Base-by-base conservation (phyloP, 1,140 invertebrate genomes). In the Euwallacea fornicatus region DNA sequence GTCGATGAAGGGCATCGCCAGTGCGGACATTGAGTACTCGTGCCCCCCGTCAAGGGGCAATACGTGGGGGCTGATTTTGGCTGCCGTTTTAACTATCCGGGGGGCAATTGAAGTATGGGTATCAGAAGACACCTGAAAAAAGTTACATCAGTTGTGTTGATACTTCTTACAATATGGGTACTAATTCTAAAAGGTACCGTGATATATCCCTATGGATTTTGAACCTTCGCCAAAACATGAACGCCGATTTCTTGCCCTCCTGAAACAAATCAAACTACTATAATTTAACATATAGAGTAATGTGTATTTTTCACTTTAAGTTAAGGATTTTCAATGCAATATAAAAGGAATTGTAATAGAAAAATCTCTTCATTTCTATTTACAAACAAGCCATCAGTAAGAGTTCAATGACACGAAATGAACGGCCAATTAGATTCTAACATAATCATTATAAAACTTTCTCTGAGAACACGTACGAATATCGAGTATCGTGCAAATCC, bases 1-100 rank as follows among this genome's bases (percentile, higher is more conserved):
- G 85, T 95, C 93, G 84, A 96, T 94, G 87, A 95, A 96, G 85
- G 93, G 93, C 93, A 96, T 96, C 86, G 87, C 88, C 87, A 87
- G 83, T 79, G 87, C 84, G 81, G 84, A 84, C 84, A 85, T 84
- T 78, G 78, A 75, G 82, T 42, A 66, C 9, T 58, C 69, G 7
- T 71, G 69, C 69, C 69, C 69, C 69, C 69, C 69, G 42, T 11
- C 53, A 65, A 60, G 69, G 69, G 69, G 69, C 69, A 71, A 66
- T 65, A 53, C 16, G 41, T 66, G 62, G 42, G 47, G 41, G 33
- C 56, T 62, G 62, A 61, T 61, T 54, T 64, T 56, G 9, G 44
- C 42, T 10, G 43, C 16, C 55, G 21, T 41, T 21, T 61, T n/a
- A 44, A 10, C 63, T 73, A 65, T 44, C 67, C 72, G 21, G 10